Evolutionary conservation across 2,113 vertebrate genomes (phyloP).

Genomic region (Lagopus leucura): DNA sequence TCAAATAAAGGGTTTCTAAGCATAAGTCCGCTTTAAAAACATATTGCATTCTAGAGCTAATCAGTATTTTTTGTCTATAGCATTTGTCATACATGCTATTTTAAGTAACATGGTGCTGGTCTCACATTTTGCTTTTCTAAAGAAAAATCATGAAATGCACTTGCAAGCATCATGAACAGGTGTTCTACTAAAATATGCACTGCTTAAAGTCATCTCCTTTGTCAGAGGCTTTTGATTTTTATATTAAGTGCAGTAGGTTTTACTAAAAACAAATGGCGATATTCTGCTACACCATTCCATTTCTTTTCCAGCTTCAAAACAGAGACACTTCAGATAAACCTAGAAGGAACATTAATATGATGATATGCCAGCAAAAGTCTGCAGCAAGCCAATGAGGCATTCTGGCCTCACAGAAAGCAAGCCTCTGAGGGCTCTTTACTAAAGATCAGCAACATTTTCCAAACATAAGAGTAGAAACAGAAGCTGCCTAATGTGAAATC

Average conservation of each 20-base stretch:
- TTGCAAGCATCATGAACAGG: not conserved
- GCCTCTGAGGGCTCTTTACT: not conserved
- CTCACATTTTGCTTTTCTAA: not conserved
- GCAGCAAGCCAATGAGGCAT: not conserved
- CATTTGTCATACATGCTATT: not conserved
- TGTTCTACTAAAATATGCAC: not conserved
- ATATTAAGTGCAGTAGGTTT: not conserved
- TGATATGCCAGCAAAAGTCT: not conserved
- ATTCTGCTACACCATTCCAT: not conserved
- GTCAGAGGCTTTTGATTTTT: not conserved
- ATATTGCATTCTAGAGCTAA: not conserved
- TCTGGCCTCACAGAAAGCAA: not conserved
- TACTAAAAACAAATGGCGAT: not conserved
- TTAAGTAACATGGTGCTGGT: not conserved
- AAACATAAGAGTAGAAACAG: not conserved
- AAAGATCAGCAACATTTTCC: not conserved
- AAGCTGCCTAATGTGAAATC: slow-evolving; percentile 15
- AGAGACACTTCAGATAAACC: not conserved
- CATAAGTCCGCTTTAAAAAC: not conserved
- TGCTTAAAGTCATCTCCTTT: not conserved
- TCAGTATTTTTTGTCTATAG: not conserved
- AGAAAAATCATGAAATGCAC: not conserved
- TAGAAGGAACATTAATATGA: not conserved
- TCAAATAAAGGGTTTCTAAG: not conserved
- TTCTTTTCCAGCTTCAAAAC: not conserved